phyloP scores from a whole-genome alignment of 2,888 invertebrate species.

The Prionchulus punctatus region DNA sequence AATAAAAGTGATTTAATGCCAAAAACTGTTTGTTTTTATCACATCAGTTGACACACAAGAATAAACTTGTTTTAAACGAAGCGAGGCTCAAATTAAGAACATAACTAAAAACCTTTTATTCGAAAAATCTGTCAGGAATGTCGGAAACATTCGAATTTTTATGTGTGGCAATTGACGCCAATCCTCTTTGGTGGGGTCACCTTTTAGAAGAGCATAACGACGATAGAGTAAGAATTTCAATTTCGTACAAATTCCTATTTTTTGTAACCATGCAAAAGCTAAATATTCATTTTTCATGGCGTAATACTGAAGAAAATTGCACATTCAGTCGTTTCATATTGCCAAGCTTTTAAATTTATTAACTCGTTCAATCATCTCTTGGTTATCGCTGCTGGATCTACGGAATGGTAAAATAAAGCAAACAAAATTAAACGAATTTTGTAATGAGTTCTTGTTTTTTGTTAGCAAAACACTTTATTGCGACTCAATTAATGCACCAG shows the following conservation, averaged over 20 bases:
- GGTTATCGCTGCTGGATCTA: neutral
- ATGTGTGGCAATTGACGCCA: neutral
- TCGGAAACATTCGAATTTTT: neutral
- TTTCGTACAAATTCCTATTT: neutral
- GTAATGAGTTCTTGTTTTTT: neutral
- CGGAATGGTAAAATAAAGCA: neutral
- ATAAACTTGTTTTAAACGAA: no score
- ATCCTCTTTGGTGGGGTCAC: neutral
- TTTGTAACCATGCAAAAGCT: neutral
- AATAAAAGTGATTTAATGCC: no score
- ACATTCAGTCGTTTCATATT: neutral
- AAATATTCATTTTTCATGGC: neutral
- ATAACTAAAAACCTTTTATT: no score
- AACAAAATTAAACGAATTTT: neutral
- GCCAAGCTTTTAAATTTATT: neutral
- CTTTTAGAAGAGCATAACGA: neutral
- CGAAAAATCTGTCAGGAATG: no score
- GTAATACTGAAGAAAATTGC: neutral
- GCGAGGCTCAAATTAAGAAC: no score
- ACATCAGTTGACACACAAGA: no score
- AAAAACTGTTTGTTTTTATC: no score
- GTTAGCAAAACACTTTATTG: neutral
- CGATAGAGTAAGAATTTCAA: conserved; percentile 12
- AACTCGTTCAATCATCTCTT: neutral
- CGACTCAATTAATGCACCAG: neutral